These are phyloP conservation scores for Patella ulyssiponensis DNA, from an alignment of 2,888 invertebrate genomes.

Conservation along the genomic window DNA sequence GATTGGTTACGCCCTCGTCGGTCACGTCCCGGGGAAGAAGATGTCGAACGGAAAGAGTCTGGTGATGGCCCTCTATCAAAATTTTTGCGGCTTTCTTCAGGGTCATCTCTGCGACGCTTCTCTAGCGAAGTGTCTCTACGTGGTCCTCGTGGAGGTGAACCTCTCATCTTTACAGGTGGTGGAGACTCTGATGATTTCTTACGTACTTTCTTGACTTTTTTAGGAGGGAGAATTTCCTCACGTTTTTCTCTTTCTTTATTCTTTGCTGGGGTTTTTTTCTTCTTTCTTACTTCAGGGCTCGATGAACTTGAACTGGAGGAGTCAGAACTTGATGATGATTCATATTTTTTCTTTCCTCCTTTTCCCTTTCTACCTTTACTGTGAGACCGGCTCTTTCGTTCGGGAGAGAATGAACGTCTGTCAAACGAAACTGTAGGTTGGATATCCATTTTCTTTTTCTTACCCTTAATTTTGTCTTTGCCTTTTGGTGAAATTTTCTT, in stretches of 20 bases:
- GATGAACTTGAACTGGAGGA: not conserved
- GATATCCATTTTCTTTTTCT: conserved; percentile 27
- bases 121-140: conserved; percentile 26
- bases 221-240: not conserved
- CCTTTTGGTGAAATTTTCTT: conserved; percentile 36
- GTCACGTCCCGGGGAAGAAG: conserved; percentile 16
- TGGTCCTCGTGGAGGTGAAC: conserved; percentile 33
- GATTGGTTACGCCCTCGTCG: conserved; percentile 15
- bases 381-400: conserved; percentile 33
- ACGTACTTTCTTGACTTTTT: not conserved
- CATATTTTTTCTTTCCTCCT: conserved; percentile 34
- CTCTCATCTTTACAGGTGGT: conserved; percentile 34
- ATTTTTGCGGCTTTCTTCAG: not conserved
- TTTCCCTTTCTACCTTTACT: conserved; percentile 36
- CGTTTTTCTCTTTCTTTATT: conserved; percentile 30
- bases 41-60: conserved; percentile 15
- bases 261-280: conserved; percentile 8
- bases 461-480: conserved; percentile 33
- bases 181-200: conserved; percentile 32
- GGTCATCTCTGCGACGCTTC: conserved; percentile 21
- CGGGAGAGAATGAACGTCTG: not conserved
- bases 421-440: not conserved
- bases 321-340: not conserved
- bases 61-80: conserved; percentile 11
- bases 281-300: conserved; percentile 32